Base-by-base conservation (phyloP, 1,140 invertebrate species). In the Thalassaphorura encarpata region DNA sequence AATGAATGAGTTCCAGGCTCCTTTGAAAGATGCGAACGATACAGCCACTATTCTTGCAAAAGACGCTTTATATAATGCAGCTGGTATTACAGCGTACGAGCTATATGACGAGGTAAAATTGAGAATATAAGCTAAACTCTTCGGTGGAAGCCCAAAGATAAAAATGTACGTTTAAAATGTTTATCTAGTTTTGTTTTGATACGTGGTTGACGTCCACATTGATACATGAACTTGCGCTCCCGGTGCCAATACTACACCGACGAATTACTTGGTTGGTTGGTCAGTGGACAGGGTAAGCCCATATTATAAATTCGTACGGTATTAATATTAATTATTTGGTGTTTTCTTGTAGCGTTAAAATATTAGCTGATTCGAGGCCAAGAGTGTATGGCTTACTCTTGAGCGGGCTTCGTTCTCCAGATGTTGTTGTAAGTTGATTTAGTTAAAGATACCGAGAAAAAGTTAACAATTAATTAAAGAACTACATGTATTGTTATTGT, bases 51-150 rank as follows among this genome's bases (percentile, higher is more conserved):
- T 96, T 67, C 71, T 95, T 52, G 75, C 83, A 23, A 95, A 93
- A 74, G 92, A 96, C 76, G 91, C 91, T n/a, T 82, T 96, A 51
- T 97, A 97, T 67, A 91, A 89, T 75, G 90, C 91, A 1, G 83
- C 91, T 48, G 89, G 90, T 18, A 74, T 92, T 50, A 83, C 83
- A n/a, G 83, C 89, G 0, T 91, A 88, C 72, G 87, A 95, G 65
- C 75, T 97, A 45, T 95, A 89, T 70, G 89, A 96, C 71, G 86
- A 92, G 68, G 85, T 92, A 73, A 73, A 29, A 11, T n/a, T n/a
- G n/a, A n/a, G n/a, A n/a, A n/a, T n/a, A n/a, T n/a, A n/a, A n/a
- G n/a, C n/a, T n/a, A n/a, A n/a, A n/a, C n/a, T 52, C 6, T 40
- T 52, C n/a, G 16, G 11, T 33, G 5, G 5, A 48, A 48, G 26